phyloP scores from a whole-genome alignment of 2,113 vertebrate genomes.

The Lepus timidus region DNA sequence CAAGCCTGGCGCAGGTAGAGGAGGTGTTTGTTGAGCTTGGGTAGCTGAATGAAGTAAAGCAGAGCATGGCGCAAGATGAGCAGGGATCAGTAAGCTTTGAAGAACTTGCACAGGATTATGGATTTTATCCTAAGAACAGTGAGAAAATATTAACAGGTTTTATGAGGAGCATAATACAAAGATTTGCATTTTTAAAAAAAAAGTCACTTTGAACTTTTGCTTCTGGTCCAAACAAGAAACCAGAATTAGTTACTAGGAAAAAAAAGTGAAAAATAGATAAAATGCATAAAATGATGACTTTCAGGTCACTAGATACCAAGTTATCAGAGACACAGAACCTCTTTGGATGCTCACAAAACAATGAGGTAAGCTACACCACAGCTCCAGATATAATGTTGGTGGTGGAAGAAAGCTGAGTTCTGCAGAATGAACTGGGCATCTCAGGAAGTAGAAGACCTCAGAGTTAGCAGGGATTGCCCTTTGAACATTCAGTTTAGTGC shows the following conservation, averaged over 20 bases:
- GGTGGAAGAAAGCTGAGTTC: neutral
- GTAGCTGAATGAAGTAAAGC: neutral
- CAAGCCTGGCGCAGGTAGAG: neutral
- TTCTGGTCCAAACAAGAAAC: neutral
- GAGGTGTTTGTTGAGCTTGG: neutral
- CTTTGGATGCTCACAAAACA: neutral
- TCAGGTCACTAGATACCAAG: neutral
- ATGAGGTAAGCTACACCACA: neutral
- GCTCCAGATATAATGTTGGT: neutral
- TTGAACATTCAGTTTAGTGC: neutral
- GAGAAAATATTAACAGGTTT: neutral
- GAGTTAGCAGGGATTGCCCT: neutral
- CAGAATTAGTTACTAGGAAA: neutral
- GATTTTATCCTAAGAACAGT: conserved; percentile 3
- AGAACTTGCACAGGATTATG: neutral
- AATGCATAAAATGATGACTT: neutral
- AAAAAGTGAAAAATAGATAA: neutral
- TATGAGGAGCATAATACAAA: neutral
- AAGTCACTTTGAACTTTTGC: neutral
- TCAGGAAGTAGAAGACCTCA: neutral
- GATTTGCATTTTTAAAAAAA: neutral
- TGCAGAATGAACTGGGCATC: neutral
- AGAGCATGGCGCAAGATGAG: neutral
- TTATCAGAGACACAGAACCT: neutral
- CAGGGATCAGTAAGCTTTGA: neutral